Evolutionary conservation across 1,140 invertebrate species (phyloP).

Genomic region (Varroa destructor): DNA sequence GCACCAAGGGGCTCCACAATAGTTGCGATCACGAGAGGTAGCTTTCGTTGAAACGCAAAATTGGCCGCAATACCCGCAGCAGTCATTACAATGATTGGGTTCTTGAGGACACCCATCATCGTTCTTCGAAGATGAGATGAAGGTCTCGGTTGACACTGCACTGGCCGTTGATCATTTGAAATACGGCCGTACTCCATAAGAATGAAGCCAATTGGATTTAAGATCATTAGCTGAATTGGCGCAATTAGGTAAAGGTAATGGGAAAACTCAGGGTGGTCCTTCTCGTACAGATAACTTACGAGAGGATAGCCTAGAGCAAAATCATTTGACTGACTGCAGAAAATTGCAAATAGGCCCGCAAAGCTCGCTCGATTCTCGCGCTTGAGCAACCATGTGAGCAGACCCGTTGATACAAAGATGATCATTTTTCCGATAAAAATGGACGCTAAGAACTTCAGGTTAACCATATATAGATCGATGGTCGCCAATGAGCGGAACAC

Average conservation of each 20-base stretch:
- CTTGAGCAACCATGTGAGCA: constrained; percentile 62
- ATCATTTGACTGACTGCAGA: constrained; percentile 92
- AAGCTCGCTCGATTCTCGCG: constrained; percentile 63
- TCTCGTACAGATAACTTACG: constrained; percentile 46
- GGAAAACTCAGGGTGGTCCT: constrained; percentile 71
- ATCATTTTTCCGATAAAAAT: constrained; percentile 70
- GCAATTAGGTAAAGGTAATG: constrained; percentile 82
- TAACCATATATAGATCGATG: constrained; percentile 60
- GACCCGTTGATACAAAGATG: constrained; percentile 66
- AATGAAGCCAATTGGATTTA: constrained; percentile 83
- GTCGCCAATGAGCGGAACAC: constrained; percentile 79
- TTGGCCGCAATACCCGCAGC: constrained; percentile 75
- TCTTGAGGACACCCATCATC: constrained; percentile 58
- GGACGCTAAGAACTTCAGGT: constrained; percentile 74
- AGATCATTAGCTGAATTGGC: constrained; percentile 75
- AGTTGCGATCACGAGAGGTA: constrained; percentile 59
- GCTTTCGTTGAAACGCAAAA: constrained; percentile 57
- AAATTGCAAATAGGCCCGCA: constrained; percentile 81
- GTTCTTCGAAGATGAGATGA: neutral
- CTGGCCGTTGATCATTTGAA: neutral
- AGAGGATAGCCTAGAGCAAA: constrained; percentile 86
- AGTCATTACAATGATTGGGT: constrained; percentile 87
- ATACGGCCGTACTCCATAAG: constrained; percentile 55
- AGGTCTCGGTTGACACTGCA: neutral
- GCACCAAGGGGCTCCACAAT: constrained; percentile 62